These are phyloP conservation scores for Gymnothorax reevesii DNA, from an alignment of 2,797 vertebrate species.

Conservation along the genomic window DNA sequence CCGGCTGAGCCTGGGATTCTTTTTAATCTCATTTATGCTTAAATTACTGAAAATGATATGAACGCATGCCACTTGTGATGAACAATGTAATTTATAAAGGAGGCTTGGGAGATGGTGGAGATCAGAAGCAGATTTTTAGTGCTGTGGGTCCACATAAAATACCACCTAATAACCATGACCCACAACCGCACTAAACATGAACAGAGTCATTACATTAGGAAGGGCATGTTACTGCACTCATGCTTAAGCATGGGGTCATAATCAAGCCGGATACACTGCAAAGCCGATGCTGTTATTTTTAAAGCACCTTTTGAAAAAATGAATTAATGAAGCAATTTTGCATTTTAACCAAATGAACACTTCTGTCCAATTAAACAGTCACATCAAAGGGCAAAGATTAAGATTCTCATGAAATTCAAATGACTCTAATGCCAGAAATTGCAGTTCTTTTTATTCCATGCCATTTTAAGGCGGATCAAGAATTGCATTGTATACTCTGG, in stretches of 20 bases:
- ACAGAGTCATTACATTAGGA: not conserved
- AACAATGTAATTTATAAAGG: too few relatives aligned
- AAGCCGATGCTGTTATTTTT: not conserved
- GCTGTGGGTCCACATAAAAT: too few relatives aligned
- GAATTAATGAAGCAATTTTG: not conserved
- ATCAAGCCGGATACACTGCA: not conserved
- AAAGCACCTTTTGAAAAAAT: not conserved
- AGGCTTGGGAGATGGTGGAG: too few relatives aligned
- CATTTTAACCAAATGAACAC: slow-evolving; percentile 27
- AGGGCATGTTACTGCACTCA: not conserved
- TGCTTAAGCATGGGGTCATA: not conserved
- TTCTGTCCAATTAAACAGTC: slow-evolving; percentile 24
- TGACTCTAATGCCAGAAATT: not conserved
- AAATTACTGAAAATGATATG: too few relatives aligned
- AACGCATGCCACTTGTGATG: too few relatives aligned
- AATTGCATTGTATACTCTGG: not conserved
- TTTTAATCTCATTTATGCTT: too few relatives aligned
- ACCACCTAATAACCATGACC: not conserved
- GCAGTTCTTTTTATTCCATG: not conserved
- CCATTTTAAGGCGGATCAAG: not conserved
- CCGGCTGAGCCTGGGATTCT: too few relatives aligned
- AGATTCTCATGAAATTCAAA: slow-evolving; percentile 29
- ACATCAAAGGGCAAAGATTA: slow-evolving; percentile 17
- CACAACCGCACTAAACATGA: not conserved
- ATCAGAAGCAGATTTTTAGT: too few relatives aligned